Conservation (phyloP, 2,888 invertebrate species). For the Ormyrus thymus region DNA sequence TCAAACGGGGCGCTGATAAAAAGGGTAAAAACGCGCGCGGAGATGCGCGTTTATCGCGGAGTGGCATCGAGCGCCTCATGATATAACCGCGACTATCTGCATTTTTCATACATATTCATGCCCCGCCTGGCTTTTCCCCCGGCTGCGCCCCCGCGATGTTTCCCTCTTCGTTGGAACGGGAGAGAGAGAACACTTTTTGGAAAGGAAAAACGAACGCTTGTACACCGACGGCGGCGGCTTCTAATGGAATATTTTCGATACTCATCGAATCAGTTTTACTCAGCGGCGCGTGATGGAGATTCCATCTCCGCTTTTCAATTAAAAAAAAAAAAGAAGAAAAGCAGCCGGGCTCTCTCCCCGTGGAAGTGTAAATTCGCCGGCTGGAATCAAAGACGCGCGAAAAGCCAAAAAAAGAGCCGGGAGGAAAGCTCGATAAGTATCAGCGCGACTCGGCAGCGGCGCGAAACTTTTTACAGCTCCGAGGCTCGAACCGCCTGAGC, state of each 20-base stretch:
- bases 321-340: not conserved
- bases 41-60: slow-evolving; percentile 26
- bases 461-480: slow-evolving; percentile 9
- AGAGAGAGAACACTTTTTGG: slow-evolving; percentile 1
- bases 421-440: slow-evolving; percentile 2
- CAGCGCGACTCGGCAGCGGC: not conserved
- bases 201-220: no score
- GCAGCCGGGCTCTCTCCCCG: not conserved
- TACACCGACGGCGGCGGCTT: not conserved
- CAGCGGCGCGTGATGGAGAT: slow-evolving; percentile 22
- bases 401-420: no score
- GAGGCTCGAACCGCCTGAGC: slow-evolving; percentile 4
- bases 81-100: slow-evolving; percentile 47
- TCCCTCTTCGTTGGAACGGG: not conserved
- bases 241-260: slow-evolving; percentile 4
- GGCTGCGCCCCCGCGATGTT: not conserved
- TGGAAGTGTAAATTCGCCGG: not conserved
- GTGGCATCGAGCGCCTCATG: slow-evolving; percentile 7
- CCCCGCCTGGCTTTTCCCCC: slow-evolving; percentile 45
- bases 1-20: not conserved
- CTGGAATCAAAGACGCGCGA: not conserved
- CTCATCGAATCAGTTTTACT: slow-evolving; percentile 23
- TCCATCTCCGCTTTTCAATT: slow-evolving; percentile 15
- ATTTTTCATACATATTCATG: slow-evolving; percentile 55
- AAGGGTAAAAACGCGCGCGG: slow-evolving; percentile 5